These are phyloP conservation scores for Drosophila takahashii DNA, from an alignment of 1,140 invertebrate species.

Conservation along the genomic window DNA sequence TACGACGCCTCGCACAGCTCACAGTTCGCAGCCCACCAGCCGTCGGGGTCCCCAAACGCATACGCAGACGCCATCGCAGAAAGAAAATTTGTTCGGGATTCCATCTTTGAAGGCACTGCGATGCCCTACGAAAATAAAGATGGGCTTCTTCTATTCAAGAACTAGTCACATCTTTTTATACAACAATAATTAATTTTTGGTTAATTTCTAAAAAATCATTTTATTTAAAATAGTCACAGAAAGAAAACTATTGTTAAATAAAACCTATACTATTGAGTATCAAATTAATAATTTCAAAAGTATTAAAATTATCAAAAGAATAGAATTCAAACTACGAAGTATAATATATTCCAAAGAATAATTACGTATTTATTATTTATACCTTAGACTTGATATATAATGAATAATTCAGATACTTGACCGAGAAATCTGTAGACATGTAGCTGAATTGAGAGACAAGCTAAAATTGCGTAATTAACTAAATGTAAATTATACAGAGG, in stretches of 20 bases:
- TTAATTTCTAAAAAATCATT: too few species aligned
- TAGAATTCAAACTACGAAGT: too few species aligned
- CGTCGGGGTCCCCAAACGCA: slow-evolving; percentile 31
- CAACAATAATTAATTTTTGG: too few species aligned
- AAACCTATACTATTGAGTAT: too few species aligned
- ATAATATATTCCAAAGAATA: too few species aligned
- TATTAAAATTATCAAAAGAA: too few species aligned
- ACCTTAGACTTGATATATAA: not conserved
- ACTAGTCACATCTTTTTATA: too few species aligned
- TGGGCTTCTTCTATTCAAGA: not conserved
- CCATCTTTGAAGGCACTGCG: slow-evolving; percentile 10
- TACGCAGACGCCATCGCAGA: slow-evolving; percentile 30
- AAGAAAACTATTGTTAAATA: too few species aligned
- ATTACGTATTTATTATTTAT: not conserved
- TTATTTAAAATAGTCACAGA: too few species aligned
- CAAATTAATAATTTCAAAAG: too few species aligned
- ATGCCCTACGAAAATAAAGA: slow-evolving; percentile 7
- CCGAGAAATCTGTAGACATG: not conserved
- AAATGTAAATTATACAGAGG: not conserved
- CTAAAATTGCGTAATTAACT: not conserved
- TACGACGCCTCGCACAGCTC: slow-evolving; percentile 49
- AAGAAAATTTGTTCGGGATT: slow-evolving; percentile 28
- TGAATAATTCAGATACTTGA: not conserved
- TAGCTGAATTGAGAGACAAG: not conserved
- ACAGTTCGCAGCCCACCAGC: slow-evolving; percentile 34